Conservation (phyloP, 1,140 invertebrate genomes). For the Aphis craccivora region DNA sequence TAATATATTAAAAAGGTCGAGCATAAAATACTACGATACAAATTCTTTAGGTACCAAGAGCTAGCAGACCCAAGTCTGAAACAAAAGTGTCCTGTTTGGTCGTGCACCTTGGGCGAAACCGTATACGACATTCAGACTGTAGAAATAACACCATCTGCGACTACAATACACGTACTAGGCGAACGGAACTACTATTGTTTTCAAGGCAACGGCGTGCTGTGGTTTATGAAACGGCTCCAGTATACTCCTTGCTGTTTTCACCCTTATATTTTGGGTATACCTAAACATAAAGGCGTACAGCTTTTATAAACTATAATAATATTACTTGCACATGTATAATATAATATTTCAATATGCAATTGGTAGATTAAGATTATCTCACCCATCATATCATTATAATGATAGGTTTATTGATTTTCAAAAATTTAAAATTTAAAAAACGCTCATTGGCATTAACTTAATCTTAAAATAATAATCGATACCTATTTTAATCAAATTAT, state of each 20-base stretch:
- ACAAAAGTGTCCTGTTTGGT: conserved; percentile 76
- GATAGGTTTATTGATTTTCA: neutral
- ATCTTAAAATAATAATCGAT: neutral
- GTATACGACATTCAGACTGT: conserved; percentile 73
- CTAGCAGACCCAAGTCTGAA: conserved; percentile 67
- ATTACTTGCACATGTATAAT: neutral
- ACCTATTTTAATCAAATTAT: neutral
- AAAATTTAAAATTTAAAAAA: neutral
- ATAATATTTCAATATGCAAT: neutral
- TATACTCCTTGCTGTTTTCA: conserved; percentile 78
- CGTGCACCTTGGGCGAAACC: conserved; percentile 79
- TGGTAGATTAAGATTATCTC: neutral
- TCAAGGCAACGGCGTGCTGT: conserved; percentile 76
- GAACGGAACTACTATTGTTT: conserved; percentile 79
- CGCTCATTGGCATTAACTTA: neutral
- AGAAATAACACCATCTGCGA: conserved; percentile 66
- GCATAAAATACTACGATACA: neutral
- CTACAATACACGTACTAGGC: conserved; percentile 75
- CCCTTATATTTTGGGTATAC: conserved; percentile 73
- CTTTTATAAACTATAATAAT: conserved; percentile 14
- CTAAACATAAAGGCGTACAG: conserved; percentile 62
- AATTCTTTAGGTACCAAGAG: conserved; percentile 70
- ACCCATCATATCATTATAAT: neutral
- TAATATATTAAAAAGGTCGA: neutral
- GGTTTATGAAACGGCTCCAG: conserved; percentile 82